Evolutionary conservation across 2,888 invertebrate genomes (phyloP), one percentile per base, ranked within the genome.

Genomic region (Ethmia dodecea): DNA sequence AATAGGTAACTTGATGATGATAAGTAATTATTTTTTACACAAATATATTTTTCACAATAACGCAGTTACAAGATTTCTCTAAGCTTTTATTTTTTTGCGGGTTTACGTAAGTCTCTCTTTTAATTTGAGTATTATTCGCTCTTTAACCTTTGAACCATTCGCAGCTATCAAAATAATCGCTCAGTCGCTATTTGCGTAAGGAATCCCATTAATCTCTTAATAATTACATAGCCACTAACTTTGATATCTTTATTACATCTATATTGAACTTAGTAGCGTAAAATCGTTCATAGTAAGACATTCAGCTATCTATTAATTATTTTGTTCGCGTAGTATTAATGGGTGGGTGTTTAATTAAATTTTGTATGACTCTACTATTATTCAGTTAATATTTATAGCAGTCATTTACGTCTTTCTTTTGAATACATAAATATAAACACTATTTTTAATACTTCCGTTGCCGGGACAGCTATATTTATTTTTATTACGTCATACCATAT

Each of bases 201-300:
- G 48, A 48, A 59, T 52, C 52, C 52, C 60, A 62, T 78, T 76
- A 78, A 74, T 76, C 72, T 60, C 45, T 42, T 41, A 55, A 46
- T 70, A 72, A 77, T 76, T 70, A 67, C 60, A 55, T 40, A 58
- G 59, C 60, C 55, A 63, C 67, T 58, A 60, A 56, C 52, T 55
- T 56, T 58, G 65, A 64, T 76, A 78, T 76, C 70, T 77, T 74
- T 72, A 75, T 74, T 65, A 60, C 60, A 72, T 73, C 69, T 65
- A 63, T 64, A 69, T 65, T 62, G 43, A 58, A 60, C 59, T 60
- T 60, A 70, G 69, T 66, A 60, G 47, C 44, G 48, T 52, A 49
- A 58, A 53, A 50, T 29, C 20, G 14, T 25, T 52, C 46, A 47
- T 38, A 52, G 44, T 50, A 31, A 41, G 46, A 54, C 44, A 47